Evolutionary conservation across 2,888 invertebrate species (phyloP), one percentile per base, ranked within the genome.

Genomic region (Athetis lepigone): DNA sequence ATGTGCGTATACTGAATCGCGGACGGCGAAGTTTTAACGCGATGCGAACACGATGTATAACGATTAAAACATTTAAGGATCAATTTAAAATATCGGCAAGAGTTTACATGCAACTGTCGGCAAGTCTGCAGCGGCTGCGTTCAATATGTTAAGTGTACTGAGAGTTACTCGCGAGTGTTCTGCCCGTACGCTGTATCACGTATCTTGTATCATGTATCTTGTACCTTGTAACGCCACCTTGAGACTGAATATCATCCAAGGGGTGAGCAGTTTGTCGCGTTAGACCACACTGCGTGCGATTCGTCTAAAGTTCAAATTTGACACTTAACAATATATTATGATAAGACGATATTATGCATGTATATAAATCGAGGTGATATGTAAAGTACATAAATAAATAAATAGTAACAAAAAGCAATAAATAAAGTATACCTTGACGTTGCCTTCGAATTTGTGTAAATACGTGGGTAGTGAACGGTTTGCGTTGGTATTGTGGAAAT

Each of bases 371-470:
- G 87, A 88, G 89, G 94, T 94, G 94, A 94, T 94, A 94, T 93
- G 87, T 93, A 90, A 90, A 93, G 89, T 93, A 93, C 92, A 92
- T 93, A 87, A 71, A 71, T 88, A 87, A 89, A 89, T 86, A 89
- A 88, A 91, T 89, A 90, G 88, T 88, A 93, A 93, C 92, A 92
- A 91, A 84, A 94, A 95, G 94, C 94, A 94, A 95, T 94, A 94
- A 94, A 91, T 94, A 94, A 94, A 92, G 94, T 95, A 94, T 95
- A 95, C 95, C 92, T 93, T 93, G 91, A 92, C 90, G 94, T 94
- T 95, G 94, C 94, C 94, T 95, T 95, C 90, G 86, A 88, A 87
- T 87, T 87, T 85, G 88, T 93, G 91, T 92, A 92, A 85, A 94
- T 91, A 92, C 80, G 80, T 83, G 82, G 83, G 88, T 90, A 89